Percentiles rank a stretch among this genome's conserved stretches.
These are phyloP conservation scores for Apogon hyalosoma DNA, from an alignment of 2,797 vertebrate genomes.

Conservation along the genomic window DNA sequence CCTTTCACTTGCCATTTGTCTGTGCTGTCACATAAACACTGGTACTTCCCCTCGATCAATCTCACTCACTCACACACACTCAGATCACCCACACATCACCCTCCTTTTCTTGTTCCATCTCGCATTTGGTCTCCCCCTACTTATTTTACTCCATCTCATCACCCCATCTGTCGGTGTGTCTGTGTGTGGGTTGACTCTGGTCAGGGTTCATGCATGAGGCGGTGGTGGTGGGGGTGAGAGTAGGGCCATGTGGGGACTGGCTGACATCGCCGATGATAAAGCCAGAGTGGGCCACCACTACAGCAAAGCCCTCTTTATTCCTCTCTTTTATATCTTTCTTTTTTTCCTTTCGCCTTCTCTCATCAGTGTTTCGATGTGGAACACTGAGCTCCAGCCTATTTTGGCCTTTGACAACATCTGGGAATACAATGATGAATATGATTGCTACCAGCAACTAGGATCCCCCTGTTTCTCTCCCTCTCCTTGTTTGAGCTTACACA, in stretches of 20 bases:
- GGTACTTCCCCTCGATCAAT: conserved; percentile 63
- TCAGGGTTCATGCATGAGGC: conserved; percentile 48
- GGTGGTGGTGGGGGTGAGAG: conserved; percentile 38
- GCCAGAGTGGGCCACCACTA: conserved; percentile 38
- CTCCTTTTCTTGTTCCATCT: conserved; percentile 51
- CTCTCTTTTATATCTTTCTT: conserved; percentile 1
- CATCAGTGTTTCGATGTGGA: conserved; percentile 51
- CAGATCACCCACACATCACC: conserved; percentile 61
- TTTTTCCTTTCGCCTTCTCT: conserved; percentile 3
- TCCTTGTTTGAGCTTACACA: conserved; percentile 28
- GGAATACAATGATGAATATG: conserved; percentile 63
- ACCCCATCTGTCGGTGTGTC: conserved; percentile 16
- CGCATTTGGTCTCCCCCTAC: conserved; percentile 3
- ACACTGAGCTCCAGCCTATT: conserved; percentile 43
- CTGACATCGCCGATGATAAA: conserved; percentile 41
- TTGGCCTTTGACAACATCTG: conserved; percentile 57
- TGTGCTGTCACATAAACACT: conserved; percentile 46
- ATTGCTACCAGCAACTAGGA: conserved; percentile 39
- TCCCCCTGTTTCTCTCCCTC: conserved; percentile 25
- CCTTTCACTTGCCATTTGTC: conserved; percentile 57
- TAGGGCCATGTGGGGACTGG: conserved; percentile 47
- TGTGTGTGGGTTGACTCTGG: conserved; percentile 33
- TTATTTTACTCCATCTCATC: conserved; percentile 25
- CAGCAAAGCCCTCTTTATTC: conserved; percentile 56
- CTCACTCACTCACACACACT: conserved; percentile 46